Base-by-base conservation (phyloP, 1,140 invertebrate genomes). In the Pseudomyrmex pallidus region DNA sequence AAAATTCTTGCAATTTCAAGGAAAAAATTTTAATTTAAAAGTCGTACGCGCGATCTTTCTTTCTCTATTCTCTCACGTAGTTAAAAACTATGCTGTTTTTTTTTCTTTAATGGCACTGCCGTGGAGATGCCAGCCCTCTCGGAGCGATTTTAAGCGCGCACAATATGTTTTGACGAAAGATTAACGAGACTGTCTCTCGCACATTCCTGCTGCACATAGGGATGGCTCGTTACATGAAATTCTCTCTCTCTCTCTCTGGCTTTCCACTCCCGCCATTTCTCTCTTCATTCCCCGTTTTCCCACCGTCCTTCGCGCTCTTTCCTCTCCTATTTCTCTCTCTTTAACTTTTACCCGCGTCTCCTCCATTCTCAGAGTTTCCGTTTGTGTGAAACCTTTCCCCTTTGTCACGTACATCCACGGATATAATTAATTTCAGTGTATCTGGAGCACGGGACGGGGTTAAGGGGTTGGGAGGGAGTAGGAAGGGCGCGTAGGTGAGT, bases 351-450 rank as follows among this genome's bases (percentile, higher is more conserved):
- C 44, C 15, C 46, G 66, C 56, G 35, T 35, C 35, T 59, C 35
- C 22, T 76, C 80, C 54, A 63, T 76, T 57, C 70, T 35, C 50
- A 22, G 22, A 68, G 76, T 59, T 63, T 66, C 67, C 35, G 46
- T 84, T 62, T 4, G 46, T 78, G 63, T 12, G 52, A 70, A 56
- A 76, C 52, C 76, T 72, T 72, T 57, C 66, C 62, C 70, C 77
- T 88, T 85, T 88, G 86, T 88, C 80, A 73, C 62, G 59, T 68
- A 61, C 84, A 59, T 44, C 54, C 78, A 54, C 63, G 74, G 84
- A 89, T 89, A 89, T 89, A 89, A 89, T 89, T 88, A 89, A 89
- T 89, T 89, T 82, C 84, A 70, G 87, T 85, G 82, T 88, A 86
- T 89, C 74, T 88, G 80, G 67, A 54, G 61, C 74, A 61, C 22